Percentiles rank a stretch among this genome's conserved stretches.
Conservation (phyloP, 2,888 invertebrate genomes). For the Coelinius sp. region DNA sequence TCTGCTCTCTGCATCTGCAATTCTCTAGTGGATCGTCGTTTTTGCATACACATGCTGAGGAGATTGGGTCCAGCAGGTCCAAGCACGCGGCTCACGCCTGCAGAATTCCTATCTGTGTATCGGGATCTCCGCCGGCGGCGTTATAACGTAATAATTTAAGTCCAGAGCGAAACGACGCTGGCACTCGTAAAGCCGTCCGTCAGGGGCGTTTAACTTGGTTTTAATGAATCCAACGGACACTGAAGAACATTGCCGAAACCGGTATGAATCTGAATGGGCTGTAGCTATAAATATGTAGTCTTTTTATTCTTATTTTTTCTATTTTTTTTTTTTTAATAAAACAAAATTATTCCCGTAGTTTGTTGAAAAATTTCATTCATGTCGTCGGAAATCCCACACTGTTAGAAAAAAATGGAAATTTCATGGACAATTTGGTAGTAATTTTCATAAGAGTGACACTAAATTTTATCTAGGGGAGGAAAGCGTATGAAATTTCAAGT, state of each 20-base stretch:
- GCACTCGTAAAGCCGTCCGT: slow-evolving; percentile 57
- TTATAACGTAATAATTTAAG: slow-evolving; percentile 60
- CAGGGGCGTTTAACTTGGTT: slow-evolving; percentile 57
- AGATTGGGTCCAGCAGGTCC: background rate
- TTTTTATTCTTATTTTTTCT: background rate
- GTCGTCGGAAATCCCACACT: no score
- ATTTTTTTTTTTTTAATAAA: no score
- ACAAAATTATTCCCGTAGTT: no score
- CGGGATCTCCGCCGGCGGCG: slow-evolving; percentile 49
- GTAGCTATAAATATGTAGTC: background rate
- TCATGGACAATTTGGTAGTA: no score
- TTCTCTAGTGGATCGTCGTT: background rate
- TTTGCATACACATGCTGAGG: background rate
- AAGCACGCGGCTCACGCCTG: slow-evolving; percentile 35
- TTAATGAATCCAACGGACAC: slow-evolving; percentile 58
- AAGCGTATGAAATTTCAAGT: no score
- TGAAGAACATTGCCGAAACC: slow-evolving; percentile 34
- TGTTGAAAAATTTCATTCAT: no score
- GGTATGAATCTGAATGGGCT: slow-evolving; percentile 11
- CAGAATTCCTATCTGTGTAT: slow-evolving; percentile 46
- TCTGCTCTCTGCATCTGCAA: background rate
- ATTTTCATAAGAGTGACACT: no score
- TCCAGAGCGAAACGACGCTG: slow-evolving; percentile 45
- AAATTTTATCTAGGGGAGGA: no score
- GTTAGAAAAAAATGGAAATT: no score